Evolutionary conservation across 1,140 invertebrate genomes (phyloP).

Genomic region (Halictus rubicundus): DNA sequence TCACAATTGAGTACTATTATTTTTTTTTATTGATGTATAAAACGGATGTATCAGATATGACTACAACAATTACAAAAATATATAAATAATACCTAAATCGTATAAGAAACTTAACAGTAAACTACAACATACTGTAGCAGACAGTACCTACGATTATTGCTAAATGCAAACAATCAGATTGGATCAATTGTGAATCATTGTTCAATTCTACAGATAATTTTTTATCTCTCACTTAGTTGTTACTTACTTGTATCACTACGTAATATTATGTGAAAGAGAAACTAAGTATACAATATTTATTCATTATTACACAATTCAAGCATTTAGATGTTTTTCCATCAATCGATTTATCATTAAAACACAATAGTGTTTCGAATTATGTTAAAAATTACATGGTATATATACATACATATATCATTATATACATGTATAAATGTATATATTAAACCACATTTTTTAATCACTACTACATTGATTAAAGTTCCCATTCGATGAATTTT

Average conservation of each 20-base stretch:
- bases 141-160: neutral
- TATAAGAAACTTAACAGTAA: slow-evolving; percentile 12
- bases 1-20: slow-evolving; percentile 34
- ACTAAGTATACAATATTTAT: slow-evolving; percentile 5
- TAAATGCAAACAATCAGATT: slow-evolving; percentile 22
- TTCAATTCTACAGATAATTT: neutral
- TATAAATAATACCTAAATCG: slow-evolving; percentile 12
- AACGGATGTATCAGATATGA: neutral
- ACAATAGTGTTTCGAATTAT: neutral
- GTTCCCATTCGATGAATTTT: slow-evolving; percentile 15
- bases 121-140: neutral
- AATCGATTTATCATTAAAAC: slow-evolving; percentile 1
- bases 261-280: slow-evolving; percentile 10
- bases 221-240: neutral
- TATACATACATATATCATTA: neutral
- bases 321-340: neutral
- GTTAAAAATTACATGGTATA: slow-evolving; percentile 14
- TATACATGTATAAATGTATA: slow-evolving; percentile 1
- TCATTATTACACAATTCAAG: neutral
- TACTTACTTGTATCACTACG: slow-evolving; percentile 2
- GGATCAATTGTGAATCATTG: slow-evolving; percentile 37
- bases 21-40: neutral
- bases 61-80: slow-evolving; percentile 24
- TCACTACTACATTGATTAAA: slow-evolving; percentile 22
- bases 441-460: neutral